Evolutionary conservation across 2,113 vertebrate species (phyloP), one percentile per base, ranked within the genome.

Genomic region (Antechinus stuartii): DNA sequence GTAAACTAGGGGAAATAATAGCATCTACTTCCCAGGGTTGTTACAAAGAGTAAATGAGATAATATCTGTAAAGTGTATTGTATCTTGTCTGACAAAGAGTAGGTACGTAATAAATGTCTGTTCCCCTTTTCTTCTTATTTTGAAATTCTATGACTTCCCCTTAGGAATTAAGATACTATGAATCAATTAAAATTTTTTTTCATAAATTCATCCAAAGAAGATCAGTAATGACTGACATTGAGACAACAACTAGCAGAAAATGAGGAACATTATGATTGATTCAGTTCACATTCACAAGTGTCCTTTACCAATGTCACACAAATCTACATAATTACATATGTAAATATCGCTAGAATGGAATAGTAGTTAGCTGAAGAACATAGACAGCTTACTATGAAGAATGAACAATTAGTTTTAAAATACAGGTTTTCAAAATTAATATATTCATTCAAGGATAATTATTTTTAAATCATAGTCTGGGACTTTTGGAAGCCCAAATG

Each of bases 391-490:
- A 92, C 42, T 56, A 89, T 90, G 47, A 92, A 91, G 49, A 95
- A 26, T 10, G 95, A 96, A 46, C 54, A 94, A 94, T 91, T 92
- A 54, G 93, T 68, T 93, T 93, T 55, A 95, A 97, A 96, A 91
- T 93, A 94, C 0, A 84, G 14, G 54, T 25, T 90, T 92, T 96
- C 23, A 93, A 92, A 97, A 94, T 57, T 42, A 96, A 92, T 53
- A 93, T 91, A 3, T 54, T 94, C 46, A 94, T 54, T 54, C 11
- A 76, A 76, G 19, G 68, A 42, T 1, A 91, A 50, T 89, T 91
- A 54, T 92, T 56, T 55, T n/a, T 14, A 54, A 30, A 54, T 8
- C 26, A 91, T n/a, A 92, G 90, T 11, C 52, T 19, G 76, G 46
- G 46, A 53, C 68, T 11, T 24, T 26, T 10, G 47, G 26, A 96